Evolutionary conservation across 2,113 vertebrate species (phyloP).

Genomic region (Sturnira hondurensis): DNA sequence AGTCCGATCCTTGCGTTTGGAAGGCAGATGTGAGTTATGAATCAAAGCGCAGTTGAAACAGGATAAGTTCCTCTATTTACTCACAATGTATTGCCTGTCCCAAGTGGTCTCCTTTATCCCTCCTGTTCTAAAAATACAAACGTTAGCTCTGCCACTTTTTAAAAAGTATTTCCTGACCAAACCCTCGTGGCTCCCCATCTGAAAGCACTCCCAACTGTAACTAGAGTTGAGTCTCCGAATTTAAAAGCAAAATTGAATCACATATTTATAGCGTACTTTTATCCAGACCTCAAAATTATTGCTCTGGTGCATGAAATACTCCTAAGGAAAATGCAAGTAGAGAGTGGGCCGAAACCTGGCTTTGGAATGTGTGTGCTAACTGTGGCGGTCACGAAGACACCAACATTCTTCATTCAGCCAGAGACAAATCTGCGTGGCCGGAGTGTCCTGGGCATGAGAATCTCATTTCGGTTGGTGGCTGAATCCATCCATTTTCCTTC

Average conservation of each 20-base stretch:
- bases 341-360: not conserved
- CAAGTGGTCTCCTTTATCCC: not conserved
- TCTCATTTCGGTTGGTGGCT: slow-evolving; percentile 21
- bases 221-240: not conserved
- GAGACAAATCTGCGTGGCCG: not conserved
- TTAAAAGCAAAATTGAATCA: slow-evolving; percentile 39
- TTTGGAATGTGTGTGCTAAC: not conserved
- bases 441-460: not conserved
- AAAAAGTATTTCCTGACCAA: not conserved
- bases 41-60: not conserved
- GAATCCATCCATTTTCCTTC: not conserved
- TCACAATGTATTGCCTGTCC: not conserved
- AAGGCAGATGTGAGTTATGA: not conserved
- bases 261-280: slow-evolving; percentile 29
- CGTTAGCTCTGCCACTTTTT: not conserved
- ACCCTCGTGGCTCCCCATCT: not conserved
- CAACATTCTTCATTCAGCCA: slow-evolving; percentile 17
- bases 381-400: not conserved
- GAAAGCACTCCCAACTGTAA: slow-evolving; percentile 7
- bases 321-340: not conserved
- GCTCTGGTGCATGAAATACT: not conserved
- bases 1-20: not conserved
- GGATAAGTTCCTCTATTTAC: not conserved
- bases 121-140: not conserved
- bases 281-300: slow-evolving; percentile 26